Percentiles rank a stretch among this genome's conserved stretches.
phyloP scores from a whole-genome alignment of 2,797 vertebrate genomes.

The Sciurus vulgaris region DNA sequence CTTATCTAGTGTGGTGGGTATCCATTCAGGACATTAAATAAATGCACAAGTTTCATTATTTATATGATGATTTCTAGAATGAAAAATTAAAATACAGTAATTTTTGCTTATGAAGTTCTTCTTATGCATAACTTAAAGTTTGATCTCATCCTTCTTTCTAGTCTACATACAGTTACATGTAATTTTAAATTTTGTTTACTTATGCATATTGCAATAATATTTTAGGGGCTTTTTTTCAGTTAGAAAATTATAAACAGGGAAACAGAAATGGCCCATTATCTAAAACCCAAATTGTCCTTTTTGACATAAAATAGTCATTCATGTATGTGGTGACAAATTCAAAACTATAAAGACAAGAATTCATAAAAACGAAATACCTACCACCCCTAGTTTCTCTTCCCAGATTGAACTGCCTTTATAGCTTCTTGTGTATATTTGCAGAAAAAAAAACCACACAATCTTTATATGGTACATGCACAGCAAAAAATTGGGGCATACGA shows the following conservation, averaged over 20 bases:
- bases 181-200: not conserved
- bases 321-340: not conserved
- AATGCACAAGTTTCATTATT: not conserved
- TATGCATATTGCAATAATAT: not conserved
- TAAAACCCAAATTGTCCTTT: slow-evolving; percentile 20
- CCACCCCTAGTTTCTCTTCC: not conserved
- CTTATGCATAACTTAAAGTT: not conserved
- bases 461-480: not conserved
- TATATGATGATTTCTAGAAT: not conserved
- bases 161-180: not conserved
- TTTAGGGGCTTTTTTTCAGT: not conserved
- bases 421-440: not conserved
- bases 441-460: not conserved
- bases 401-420: not conserved
- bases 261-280: not conserved
- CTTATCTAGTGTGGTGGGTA: not conserved
- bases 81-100: not conserved
- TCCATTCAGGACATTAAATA: not conserved
- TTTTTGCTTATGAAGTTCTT: not conserved
- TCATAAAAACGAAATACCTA: not conserved
- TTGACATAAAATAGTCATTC: not conserved
- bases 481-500: not conserved
- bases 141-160: not conserved
- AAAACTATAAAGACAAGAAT: not conserved
- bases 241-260: slow-evolving; percentile 9